Evolutionary conservation across 1,140 invertebrate species (phyloP), one percentile per base, ranked within the genome.

Genomic region (Bombus balteatus): DNA sequence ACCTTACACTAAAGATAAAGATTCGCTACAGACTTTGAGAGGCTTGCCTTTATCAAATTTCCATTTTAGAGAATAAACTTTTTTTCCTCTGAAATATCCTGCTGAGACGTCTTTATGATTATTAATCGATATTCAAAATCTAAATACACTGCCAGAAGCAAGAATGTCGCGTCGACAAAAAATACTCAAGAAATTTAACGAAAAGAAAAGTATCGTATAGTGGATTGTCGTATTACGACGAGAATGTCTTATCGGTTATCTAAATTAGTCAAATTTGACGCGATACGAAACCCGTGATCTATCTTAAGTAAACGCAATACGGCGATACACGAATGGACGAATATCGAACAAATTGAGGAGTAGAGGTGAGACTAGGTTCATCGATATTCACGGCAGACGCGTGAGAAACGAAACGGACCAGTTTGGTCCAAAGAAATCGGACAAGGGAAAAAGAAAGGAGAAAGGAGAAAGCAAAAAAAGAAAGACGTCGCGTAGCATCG

Each of bases 361-460:
- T 1, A 47, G 41, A 47, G 37, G 3, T 1, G 32, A 37, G 37
- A 9, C 25, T 28, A n/a, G 74, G 85, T 57, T 90, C 89, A 90
- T 90, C 88, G 89, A 90, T 90, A 90, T 90, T 89, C 89, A 86
- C 81, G 47, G 76, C 76, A 57, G 66, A 70, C 80, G 57, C 74
- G 73, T 72, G 79, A 77, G 83, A 39, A 53, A 68, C 68, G 75
- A 81, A 79, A 85, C 76, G 71, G 78, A 80, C 37, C 72, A n/a
- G 5, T n/a, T 15, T 6, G 15, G 73, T 28, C 25, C 47, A 3
- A 47, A 32, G 53, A 18, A 34, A 18, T 39, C 2, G 41, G 10
- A 10, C 4, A 4, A 47, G 32, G 15, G 28, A 32, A 18, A 41
- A 12, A 34, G 43, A 70, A 37, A 78, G 47, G 18, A 80, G 74